A percentile compares a stretch with the other conserved stretches of the same genome.
phyloP scores from a whole-genome alignment of 2,113 vertebrate genomes.

The Sclerurus mexicanus region DNA sequence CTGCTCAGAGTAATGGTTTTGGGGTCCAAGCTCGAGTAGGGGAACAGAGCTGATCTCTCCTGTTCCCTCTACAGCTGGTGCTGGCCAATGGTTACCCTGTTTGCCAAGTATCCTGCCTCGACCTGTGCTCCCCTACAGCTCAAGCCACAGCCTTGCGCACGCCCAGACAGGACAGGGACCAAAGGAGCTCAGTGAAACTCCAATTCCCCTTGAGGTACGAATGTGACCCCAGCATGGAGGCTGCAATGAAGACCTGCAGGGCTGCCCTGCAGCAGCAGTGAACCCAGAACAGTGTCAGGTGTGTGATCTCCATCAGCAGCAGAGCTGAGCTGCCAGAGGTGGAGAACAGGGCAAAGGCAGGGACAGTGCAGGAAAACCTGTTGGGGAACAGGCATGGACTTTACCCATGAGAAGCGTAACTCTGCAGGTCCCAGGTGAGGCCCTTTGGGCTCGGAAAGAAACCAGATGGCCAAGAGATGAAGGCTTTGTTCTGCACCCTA shows the following conservation, averaged over 20 bases:
- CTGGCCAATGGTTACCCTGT: fast-evolving
- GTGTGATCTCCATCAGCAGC: background rate
- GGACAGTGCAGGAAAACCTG: background rate
- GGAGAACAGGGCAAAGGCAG: background rate
- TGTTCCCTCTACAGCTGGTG: background rate
- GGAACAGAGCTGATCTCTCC: background rate
- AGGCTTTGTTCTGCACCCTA: background rate
- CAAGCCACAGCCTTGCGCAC: fast-evolving
- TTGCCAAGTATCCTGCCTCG: background rate
- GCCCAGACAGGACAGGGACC: background rate
- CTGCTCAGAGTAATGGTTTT: background rate
- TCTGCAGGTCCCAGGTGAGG: background rate
- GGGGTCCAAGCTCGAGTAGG: background rate
- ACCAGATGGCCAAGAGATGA: background rate
- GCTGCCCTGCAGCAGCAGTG: background rate
- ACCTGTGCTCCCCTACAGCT: background rate
- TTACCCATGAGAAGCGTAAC: background rate
- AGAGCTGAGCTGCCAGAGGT: background rate
- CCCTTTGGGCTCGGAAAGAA: background rate
- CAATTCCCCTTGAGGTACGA: background rate
- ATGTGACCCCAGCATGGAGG: background rate
- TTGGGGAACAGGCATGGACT: background rate
- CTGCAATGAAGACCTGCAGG: background rate
- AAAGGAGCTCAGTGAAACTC: background rate
- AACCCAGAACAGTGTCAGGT: fast-evolving